A percentile compares a stretch with the other conserved stretches of the same genome.
These are phyloP conservation scores for Nematostella vectensis DNA, from an alignment of 92 coral and sea anemone genomes.

Conservation along the genomic window DNA sequence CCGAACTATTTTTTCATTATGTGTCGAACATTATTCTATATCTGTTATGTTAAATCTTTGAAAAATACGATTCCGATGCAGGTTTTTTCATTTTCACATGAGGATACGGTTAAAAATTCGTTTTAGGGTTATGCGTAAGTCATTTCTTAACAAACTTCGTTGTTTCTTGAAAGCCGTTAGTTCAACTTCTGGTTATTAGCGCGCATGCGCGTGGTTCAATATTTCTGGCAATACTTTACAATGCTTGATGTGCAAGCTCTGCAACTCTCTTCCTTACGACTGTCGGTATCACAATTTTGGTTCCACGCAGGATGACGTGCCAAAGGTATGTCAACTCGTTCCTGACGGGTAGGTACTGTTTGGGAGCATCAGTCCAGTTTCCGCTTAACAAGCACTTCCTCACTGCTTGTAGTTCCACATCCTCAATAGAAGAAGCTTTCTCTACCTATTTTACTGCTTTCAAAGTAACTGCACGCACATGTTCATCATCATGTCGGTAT, in stretches of 20 bases:
- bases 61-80: no score
- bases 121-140: no score
- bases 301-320: background rate
- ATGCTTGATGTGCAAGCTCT: background rate
- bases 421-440: background rate
- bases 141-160: no score
- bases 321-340: background rate
- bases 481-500: conserved; percentile 2
- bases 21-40: no score
- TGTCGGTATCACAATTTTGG: background rate
- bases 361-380: background rate
- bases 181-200: no score
- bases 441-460: background rate
- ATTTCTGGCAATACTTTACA: background rate
- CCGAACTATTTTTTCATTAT: no score
- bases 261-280: background rate
- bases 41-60: no score
- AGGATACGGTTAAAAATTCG: no score
- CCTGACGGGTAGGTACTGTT: background rate
- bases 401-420: background rate
- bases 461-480: background rate
- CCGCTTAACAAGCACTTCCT: background rate
- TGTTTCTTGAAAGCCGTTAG: no score
- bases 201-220: no score
- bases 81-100: no score